These are phyloP conservation scores for Beris morrisii DNA, from an alignment of 2,888 invertebrate genomes.

Conservation along the genomic window DNA sequence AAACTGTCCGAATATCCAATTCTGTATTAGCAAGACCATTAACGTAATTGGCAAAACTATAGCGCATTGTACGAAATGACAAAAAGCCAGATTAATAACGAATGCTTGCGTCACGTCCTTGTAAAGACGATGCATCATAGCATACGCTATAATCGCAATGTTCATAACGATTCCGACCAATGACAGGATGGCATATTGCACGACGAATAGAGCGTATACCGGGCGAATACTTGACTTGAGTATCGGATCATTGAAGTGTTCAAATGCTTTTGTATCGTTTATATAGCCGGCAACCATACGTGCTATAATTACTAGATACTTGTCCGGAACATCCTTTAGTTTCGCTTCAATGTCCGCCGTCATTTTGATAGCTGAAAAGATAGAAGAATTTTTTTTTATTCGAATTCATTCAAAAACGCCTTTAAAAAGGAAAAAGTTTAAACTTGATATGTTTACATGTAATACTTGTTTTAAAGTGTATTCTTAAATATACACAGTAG, in stretches of 20 bases:
- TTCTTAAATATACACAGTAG: too few relatives aligned
- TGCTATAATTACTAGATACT: constrained; percentile 51
- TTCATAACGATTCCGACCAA: constrained; percentile 63
- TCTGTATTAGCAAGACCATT: constrained; percentile 68
- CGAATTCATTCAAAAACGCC: neutral
- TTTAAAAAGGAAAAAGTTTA: neutral
- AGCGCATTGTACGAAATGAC: constrained; percentile 68
- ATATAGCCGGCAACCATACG: constrained; percentile 49
- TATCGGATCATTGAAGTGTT: constrained; percentile 62
- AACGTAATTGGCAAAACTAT: constrained; percentile 70
- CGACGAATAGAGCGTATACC: constrained; percentile 65
- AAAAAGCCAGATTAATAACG: constrained; percentile 67
- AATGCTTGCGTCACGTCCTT: constrained; percentile 67
- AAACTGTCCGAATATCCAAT: constrained; percentile 73
- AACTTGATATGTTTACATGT: too few relatives aligned
- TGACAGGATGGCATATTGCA: constrained; percentile 64
- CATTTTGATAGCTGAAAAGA: constrained; percentile 31
- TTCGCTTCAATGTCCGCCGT: constrained; percentile 43
- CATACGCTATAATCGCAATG: constrained; percentile 61
- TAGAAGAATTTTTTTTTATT: neutral
- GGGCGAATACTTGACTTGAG: constrained; percentile 61
- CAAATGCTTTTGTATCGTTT: constrained; percentile 50
- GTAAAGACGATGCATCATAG: constrained; percentile 60
- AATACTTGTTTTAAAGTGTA: too few relatives aligned
- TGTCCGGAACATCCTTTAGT: constrained; percentile 51